phyloP scores from a whole-genome alignment of 2,797 vertebrate genomes.

The Erethizon dorsatum region DNA sequence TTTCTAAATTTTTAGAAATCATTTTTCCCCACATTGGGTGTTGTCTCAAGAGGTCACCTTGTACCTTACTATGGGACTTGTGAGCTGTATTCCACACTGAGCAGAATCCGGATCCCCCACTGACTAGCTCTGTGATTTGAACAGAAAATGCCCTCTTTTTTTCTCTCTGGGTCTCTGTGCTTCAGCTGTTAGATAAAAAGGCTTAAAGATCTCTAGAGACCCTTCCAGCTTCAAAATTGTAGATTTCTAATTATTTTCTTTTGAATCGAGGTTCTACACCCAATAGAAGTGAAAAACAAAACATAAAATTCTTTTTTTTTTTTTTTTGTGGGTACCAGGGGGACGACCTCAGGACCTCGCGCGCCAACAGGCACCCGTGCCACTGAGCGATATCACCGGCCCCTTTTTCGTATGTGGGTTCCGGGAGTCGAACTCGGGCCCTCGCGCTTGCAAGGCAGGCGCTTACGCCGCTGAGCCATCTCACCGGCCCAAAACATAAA shows the following conservation, averaged over 20 bases:
- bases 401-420: too few species aligned
- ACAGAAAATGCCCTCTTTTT: not conserved
- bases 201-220: not conserved
- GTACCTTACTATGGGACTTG: not conserved
- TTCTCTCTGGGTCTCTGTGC: not conserved
- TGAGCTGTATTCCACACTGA: not conserved
- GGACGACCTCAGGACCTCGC: too few species aligned
- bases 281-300: not conserved
- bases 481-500: not conserved
- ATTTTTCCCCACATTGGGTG: not conserved
- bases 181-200: not conserved
- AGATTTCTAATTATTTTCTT: not conserved
- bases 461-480: too few species aligned
- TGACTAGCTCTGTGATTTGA: not conserved
- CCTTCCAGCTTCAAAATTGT: not conserved
- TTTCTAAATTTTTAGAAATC: not conserved
- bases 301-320: not conserved
- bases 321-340: too few species aligned
- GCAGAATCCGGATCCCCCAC: not conserved
- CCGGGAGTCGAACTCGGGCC: too few species aligned
- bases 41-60: not conserved
- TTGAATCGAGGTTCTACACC: not conserved
- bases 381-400: too few species aligned
- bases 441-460: too few species aligned
- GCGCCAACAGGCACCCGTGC: too few species aligned